A percentile compares a stretch with the other conserved stretches of the same genome.
Evolutionary conservation across 1,140 invertebrate genomes (phyloP).

Genomic region (Drosophila simulans): DNA sequence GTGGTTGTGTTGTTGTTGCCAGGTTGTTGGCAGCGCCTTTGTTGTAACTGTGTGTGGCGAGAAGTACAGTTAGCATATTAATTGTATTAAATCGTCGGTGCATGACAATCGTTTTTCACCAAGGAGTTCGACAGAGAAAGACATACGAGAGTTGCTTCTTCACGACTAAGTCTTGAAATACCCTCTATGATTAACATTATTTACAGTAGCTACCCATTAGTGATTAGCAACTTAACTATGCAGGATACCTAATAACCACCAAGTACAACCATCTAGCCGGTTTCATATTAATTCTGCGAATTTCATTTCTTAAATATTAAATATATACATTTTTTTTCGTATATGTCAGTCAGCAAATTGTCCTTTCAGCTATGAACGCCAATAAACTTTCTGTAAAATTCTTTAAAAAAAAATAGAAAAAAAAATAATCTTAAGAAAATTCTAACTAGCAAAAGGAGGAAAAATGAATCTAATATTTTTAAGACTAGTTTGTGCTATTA

Average conservation of each 20-base stretch:
- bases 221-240: background rate
- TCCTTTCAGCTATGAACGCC: too few relatives aligned
- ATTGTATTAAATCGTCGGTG: constrained; percentile 76
- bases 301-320: background rate
- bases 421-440: too few relatives aligned
- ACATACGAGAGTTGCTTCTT: background rate
- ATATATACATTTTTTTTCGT: too few relatives aligned
- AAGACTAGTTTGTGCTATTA: too few relatives aligned
- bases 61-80: constrained; percentile 83
- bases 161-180: background rate
- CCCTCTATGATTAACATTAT: background rate
- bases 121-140: constrained; percentile 11
- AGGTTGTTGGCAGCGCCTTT: constrained; percentile 50
- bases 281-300: background rate
- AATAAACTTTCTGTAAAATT: too few relatives aligned
- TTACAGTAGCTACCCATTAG: background rate
- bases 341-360: too few relatives aligned
- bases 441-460: too few relatives aligned
- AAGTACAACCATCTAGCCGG: background rate
- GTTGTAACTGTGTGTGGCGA: constrained; percentile 66
- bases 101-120: constrained; percentile 54
- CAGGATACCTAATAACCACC: background rate
- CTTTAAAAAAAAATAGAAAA: too few relatives aligned
- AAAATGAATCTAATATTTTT: too few relatives aligned
- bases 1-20: constrained; percentile 24